Evolutionary conservation across 2,888 invertebrate species (phyloP).

Genomic region (Eupithecia vulgata): DNA sequence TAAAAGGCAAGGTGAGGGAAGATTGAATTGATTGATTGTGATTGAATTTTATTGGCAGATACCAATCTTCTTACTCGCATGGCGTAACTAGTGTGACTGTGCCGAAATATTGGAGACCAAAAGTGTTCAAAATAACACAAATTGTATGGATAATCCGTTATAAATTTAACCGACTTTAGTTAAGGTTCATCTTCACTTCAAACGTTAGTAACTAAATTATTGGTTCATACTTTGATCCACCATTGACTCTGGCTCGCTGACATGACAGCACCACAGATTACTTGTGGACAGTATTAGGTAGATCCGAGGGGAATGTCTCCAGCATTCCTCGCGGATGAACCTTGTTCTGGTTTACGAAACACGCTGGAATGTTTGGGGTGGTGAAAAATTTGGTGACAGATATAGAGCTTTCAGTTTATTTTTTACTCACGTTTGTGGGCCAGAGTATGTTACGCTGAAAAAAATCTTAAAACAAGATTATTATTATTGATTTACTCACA

Average conservation of each 20-base stretch:
- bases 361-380: conserved; percentile 26
- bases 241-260: not conserved
- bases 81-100: too few relatives aligned
- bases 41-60: too few relatives aligned
- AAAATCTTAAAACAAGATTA: not conserved
- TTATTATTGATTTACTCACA: not conserved
- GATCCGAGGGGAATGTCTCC: conserved; percentile 31
- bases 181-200: too few relatives aligned
- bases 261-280: not conserved
- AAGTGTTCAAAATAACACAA: too few relatives aligned
- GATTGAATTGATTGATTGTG: too few relatives aligned
- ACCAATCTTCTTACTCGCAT: too few relatives aligned
- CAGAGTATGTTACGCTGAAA: not conserved
- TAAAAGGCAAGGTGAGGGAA: too few relatives aligned
- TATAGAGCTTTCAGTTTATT: conserved; percentile 17
- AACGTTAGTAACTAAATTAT: not conserved
- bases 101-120: too few relatives aligned
- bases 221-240: not conserved
- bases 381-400: conserved; percentile 25
- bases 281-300: not conserved
- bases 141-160: too few relatives aligned
- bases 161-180: too few relatives aligned
- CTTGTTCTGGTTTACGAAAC: conserved; percentile 53
- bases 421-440: not conserved
- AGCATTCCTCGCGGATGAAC: conserved; percentile 37